Evolutionary conservation across 2,113 vertebrate genomes (phyloP).

Genomic region (Geococcyx californianus): DNA sequence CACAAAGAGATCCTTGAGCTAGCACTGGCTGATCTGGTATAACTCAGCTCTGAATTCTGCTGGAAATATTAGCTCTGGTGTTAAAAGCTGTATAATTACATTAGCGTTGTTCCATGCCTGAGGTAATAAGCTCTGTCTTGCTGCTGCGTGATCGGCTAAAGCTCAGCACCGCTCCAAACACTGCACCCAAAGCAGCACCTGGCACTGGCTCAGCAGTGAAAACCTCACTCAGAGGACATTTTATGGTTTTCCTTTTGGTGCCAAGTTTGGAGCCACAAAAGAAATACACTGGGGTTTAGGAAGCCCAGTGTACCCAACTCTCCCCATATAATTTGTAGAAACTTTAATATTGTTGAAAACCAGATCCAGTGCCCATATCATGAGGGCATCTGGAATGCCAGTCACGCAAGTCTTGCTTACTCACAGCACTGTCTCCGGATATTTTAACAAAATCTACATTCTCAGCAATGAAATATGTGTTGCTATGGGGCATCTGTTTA

Average conservation of each 20-base stretch:
- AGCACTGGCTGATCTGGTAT: not conserved
- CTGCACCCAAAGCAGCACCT: not conserved
- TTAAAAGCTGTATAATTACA: constrained; percentile 43
- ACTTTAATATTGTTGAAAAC: not conserved
- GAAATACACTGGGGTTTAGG: not conserved
- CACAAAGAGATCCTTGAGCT: not conserved
- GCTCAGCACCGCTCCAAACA: rapidly evolving
- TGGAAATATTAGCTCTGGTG: constrained; percentile 34
- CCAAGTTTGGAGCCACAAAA: not conserved
- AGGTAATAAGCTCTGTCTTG: not conserved
- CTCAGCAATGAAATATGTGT: constrained; percentile 53
- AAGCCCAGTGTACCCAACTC: not conserved
- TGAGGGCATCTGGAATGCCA: constrained; percentile 44
- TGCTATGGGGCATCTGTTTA: constrained; percentile 64
- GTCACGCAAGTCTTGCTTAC: constrained; percentile 22
- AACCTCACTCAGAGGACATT: not conserved
- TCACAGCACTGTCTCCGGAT: not conserved
- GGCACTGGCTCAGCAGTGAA: not conserved
- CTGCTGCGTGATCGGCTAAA: not conserved
- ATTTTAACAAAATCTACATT: constrained; percentile 57
- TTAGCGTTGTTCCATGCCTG: constrained; percentile 23
- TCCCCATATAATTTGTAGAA: not conserved
- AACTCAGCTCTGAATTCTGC: constrained; percentile 3
- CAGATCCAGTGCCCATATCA: not conserved
- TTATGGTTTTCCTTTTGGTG: not conserved